These are phyloP conservation scores for Sinocyclocheilus maitianheensis DNA, from an alignment of 2,113 vertebrate genomes.

Conservation along the genomic window DNA sequence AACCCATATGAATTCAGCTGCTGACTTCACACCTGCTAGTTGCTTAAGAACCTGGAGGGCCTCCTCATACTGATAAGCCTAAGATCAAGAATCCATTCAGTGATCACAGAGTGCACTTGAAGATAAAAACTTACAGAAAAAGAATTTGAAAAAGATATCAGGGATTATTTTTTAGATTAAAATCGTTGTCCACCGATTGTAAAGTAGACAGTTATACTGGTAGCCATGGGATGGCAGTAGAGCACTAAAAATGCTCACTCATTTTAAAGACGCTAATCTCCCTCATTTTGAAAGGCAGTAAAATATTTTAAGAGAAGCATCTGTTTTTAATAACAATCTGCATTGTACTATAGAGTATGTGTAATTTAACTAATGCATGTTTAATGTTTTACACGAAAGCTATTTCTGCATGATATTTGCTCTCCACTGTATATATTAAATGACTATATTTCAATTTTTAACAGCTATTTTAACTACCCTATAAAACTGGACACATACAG, in stretches of 20 bases:
- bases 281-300: neutral
- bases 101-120: neutral
- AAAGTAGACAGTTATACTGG: neutral
- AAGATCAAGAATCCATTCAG: neutral
- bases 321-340: neutral
- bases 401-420: neutral
- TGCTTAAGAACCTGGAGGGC: neutral
- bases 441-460: neutral
- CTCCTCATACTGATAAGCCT: neutral
- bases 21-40: constrained; percentile 22
- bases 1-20: neutral
- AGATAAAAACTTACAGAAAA: neutral
- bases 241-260: constrained; percentile 47
- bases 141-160: neutral
- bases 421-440: neutral
- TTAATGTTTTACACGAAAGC: neutral
- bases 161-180: constrained; percentile 15
- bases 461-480: neutral
- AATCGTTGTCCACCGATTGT: neutral
- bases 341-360: neutral
- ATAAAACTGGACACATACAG: neutral
- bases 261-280: neutral
- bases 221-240: constrained; percentile 70
- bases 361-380: neutral
- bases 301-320: neutral